Percentiles rank a stretch among this genome's conserved stretches.
phyloP scores from a whole-genome alignment of 2,113 vertebrate species.

The Zosterops pallidus region DNA sequence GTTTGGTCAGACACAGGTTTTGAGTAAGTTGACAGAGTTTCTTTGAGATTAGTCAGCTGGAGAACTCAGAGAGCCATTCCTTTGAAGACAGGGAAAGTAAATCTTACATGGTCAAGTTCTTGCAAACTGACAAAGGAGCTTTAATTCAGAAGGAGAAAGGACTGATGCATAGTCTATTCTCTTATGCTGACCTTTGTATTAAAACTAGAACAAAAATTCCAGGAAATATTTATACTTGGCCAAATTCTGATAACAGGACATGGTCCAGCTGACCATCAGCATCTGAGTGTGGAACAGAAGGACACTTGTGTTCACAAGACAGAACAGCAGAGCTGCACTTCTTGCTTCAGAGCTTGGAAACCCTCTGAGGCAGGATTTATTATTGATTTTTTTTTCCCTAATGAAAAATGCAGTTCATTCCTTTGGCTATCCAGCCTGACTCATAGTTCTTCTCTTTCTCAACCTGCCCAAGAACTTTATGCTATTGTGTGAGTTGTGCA shows the following conservation, averaged over 20 bases:
- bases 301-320: not conserved
- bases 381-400: not conserved
- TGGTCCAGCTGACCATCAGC: not conserved
- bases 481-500: not conserved
- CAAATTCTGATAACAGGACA: not conserved
- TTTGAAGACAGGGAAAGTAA: slow-evolving; percentile 47
- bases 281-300: not conserved
- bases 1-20: not conserved
- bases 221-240: not conserved
- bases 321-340: not conserved
- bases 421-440: not conserved
- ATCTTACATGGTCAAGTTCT: not conserved
- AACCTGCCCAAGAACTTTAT: not conserved
- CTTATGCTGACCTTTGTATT: not conserved
- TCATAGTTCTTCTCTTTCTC: not conserved
- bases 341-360: not conserved
- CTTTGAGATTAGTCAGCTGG: slow-evolving; percentile 38
- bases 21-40: not conserved
- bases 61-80: not conserved
- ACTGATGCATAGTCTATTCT: not conserved
- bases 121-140: slow-evolving; percentile 16
- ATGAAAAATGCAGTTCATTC: not conserved
- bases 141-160: not conserved
- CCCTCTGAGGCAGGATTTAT: not conserved
- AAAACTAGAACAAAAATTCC: not conserved